phyloP scores from a whole-genome alignment of 2,888 invertebrate species.

The Notodonta dromedarius region DNA sequence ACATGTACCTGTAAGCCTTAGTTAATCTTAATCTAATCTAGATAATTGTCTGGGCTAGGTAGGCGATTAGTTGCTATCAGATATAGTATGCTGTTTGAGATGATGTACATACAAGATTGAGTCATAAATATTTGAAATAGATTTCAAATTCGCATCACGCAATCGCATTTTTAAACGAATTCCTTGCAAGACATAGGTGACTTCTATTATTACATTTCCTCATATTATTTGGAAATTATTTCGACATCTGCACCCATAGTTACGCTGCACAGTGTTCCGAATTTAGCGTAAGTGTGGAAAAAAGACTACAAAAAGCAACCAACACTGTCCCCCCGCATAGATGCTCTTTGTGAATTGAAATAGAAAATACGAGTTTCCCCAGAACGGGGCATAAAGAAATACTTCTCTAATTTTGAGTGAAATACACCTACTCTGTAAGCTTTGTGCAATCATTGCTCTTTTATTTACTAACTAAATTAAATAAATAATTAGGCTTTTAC shows the following conservation, averaged over 20 bases:
- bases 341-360: conserved; percentile 42
- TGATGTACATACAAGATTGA: background rate
- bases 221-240: background rate
- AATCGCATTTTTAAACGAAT: too few relatives aligned
- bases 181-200: too few relatives aligned
- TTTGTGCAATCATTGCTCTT: too few relatives aligned
- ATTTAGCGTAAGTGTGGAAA: conserved; percentile 43
- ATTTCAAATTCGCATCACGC: background rate
- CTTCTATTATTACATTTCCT: too few relatives aligned
- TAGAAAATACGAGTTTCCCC: conserved; percentile 32
- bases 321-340: conserved; percentile 40
- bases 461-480: too few relatives aligned
- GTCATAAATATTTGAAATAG: background rate
- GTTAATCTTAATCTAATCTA: conserved; percentile 36
- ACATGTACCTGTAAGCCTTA: conserved; percentile 21
- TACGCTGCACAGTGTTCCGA: conserved; percentile 27
- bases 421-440: too few relatives aligned
- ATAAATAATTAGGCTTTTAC: too few relatives aligned
- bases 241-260: conserved; percentile 21
- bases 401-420: too few relatives aligned
- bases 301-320: conserved; percentile 38
- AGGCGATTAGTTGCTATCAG: conserved; percentile 23
- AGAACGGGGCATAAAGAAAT: too few relatives aligned
- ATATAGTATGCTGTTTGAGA: background rate
- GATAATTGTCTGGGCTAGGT: conserved; percentile 35